Percentiles rank a stretch among this genome's conserved stretches.
These are phyloP conservation scores for Collichthys lucidus DNA, from an alignment of 2,113 vertebrate genomes.

Conservation along the genomic window DNA sequence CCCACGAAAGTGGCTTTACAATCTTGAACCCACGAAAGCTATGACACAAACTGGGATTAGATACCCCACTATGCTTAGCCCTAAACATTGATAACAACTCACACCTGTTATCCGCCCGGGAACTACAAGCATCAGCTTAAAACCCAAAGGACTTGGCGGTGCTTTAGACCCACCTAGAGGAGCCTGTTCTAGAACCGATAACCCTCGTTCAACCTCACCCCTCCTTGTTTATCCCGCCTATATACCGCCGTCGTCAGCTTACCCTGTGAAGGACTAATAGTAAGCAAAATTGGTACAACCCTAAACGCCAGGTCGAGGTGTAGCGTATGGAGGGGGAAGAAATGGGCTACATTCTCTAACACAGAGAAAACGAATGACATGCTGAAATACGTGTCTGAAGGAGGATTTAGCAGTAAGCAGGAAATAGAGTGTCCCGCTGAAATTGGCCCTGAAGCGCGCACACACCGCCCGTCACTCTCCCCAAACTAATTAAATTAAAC, in stretches of 20 bases:
- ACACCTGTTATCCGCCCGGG: slow-evolving; percentile 54
- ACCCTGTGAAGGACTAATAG: slow-evolving; percentile 65
- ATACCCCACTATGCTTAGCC: slow-evolving; percentile 73
- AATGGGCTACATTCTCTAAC: slow-evolving; percentile 70
- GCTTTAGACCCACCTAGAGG: slow-evolving; percentile 69
- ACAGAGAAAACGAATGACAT: slow-evolving; percentile 36
- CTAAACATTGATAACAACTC: slow-evolving; percentile 42
- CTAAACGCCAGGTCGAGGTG: slow-evolving; percentile 74
- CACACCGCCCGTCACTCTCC: slow-evolving; percentile 77
- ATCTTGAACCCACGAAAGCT: slow-evolving; percentile 61
- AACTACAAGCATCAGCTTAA: slow-evolving; percentile 69
- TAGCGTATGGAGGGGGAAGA: slow-evolving; percentile 62
- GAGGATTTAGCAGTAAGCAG: slow-evolving; percentile 76
- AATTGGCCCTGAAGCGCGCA: slow-evolving; percentile 67
- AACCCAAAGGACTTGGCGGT: slow-evolving; percentile 78
- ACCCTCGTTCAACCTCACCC: slow-evolving; percentile 72
- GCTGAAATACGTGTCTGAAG: slow-evolving; percentile 56
- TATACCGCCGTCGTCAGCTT: slow-evolving; percentile 75
- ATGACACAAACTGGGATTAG: slow-evolving; percentile 75
- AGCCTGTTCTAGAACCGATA: slow-evolving; percentile 76
- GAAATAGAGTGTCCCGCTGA: slow-evolving; percentile 58
- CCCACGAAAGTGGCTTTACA: slow-evolving; percentile 63
- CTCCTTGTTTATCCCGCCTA: slow-evolving; percentile 57
- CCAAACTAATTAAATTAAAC: no score
- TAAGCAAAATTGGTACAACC: slow-evolving; percentile 47